Percentiles rank a stretch among this genome's conserved stretches.
Conservation (phyloP, 2,797 vertebrate genomes). For the Melanotaenia boesemani region DNA sequence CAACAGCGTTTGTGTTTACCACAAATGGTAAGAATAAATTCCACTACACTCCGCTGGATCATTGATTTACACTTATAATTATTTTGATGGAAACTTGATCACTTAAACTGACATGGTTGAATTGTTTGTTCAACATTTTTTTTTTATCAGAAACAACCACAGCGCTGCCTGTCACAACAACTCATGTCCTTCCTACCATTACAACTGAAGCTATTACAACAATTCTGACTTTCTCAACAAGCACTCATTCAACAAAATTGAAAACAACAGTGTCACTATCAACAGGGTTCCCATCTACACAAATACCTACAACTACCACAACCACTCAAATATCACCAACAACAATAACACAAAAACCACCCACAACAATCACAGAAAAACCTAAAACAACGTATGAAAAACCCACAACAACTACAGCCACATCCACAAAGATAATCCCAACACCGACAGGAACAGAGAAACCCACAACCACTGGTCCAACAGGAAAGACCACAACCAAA, state of each 20-base stretch:
- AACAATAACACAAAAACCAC: background rate
- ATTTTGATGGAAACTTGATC: too few relatives aligned
- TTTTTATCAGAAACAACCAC: background rate
- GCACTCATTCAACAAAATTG: background rate
- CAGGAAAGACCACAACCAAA: background rate
- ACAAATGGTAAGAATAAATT: slow-evolving; percentile 45
- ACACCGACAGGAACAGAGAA: slow-evolving; percentile 1
- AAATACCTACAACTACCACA: background rate
- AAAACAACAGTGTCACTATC: background rate
- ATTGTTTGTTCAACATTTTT: background rate
- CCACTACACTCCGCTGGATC: too few relatives aligned
- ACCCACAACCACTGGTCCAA: background rate
- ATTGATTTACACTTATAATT: too few relatives aligned
- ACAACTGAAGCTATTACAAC: slow-evolving; percentile 24
- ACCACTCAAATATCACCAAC: background rate
- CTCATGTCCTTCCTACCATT: background rate
- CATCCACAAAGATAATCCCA: background rate
- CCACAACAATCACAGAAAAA: background rate
- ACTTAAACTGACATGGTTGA: background rate
- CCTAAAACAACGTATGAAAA: background rate
- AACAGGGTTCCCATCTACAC: background rate
- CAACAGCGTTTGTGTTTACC: slow-evolving; percentile 56
- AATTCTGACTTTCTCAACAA: slow-evolving; percentile 13
- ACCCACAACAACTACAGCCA: background rate
- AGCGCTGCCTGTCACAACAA: background rate